phyloP scores from a whole-genome alignment of 1,140 invertebrate species.

The Heliconius eleuchia region DNA sequence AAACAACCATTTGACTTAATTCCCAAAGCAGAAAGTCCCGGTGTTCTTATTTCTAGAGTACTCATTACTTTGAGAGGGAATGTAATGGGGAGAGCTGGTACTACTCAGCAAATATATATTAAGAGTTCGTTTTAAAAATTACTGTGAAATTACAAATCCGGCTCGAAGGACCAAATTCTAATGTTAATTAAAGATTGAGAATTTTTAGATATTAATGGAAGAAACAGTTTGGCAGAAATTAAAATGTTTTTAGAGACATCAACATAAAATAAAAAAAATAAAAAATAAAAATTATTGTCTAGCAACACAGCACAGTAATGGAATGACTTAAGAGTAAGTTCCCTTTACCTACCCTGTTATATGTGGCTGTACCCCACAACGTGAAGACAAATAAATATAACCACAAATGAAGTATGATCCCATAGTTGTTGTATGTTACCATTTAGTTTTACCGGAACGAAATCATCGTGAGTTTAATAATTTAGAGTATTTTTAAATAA shows the following conservation, averaged over 20 bases:
- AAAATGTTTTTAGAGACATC: background rate
- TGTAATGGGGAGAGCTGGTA: slow-evolving; percentile 17
- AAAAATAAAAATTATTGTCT: too few relatives aligned
- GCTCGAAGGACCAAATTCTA: background rate
- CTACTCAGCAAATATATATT: slow-evolving; percentile 14
- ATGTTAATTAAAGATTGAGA: background rate
- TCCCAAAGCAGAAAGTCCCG: slow-evolving; percentile 22
- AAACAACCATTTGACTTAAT: slow-evolving; percentile 16
- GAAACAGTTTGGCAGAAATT: background rate
- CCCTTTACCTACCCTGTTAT: too few relatives aligned
- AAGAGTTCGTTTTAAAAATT: background rate
- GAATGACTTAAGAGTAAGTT: too few relatives aligned
- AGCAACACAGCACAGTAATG: too few relatives aligned
- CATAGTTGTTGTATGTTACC: too few relatives aligned
- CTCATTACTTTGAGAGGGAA: slow-evolving; percentile 26
- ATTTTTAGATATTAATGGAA: background rate
- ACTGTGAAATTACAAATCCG: background rate
- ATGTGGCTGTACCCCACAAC: too few relatives aligned
- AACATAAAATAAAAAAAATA: too few relatives aligned
- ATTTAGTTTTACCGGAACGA: too few relatives aligned
- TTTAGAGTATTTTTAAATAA: too few relatives aligned
- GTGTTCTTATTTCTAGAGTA: slow-evolving; percentile 24
- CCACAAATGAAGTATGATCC: too few relatives aligned
- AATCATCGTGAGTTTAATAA: too few relatives aligned
- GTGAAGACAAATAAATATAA: too few relatives aligned